A percentile compares a stretch with the other conserved stretches of the same genome.
phyloP scores from a whole-genome alignment of 1,140 invertebrate genomes.

The Cotesia typhae region DNA sequence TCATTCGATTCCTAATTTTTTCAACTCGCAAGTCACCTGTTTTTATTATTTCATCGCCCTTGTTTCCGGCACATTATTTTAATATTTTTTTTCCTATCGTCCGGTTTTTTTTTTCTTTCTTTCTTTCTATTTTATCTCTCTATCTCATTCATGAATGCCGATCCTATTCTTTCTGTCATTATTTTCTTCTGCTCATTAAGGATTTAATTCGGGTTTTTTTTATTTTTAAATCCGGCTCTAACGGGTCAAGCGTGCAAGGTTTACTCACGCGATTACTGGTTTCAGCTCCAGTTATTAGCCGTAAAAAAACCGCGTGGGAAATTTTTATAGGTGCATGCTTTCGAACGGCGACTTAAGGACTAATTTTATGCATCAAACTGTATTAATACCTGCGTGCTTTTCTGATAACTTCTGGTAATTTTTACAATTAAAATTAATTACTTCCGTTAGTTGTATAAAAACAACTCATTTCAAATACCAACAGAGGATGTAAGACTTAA shows the following conservation, averaged over 20 bases:
- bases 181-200: not conserved
- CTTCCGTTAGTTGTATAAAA: too few relatives aligned
- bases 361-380: conserved; percentile 11
- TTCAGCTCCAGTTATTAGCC: not conserved
- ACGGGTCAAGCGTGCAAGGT: not conserved
- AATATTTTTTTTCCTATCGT: not conserved
- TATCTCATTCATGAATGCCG: not conserved
- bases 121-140: not conserved
- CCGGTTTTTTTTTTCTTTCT: not conserved
- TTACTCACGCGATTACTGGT: conserved; percentile 11
- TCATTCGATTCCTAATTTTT: conserved; percentile 3
- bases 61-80: conserved; percentile 1
- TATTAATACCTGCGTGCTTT: not conserved
- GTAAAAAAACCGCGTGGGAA: conserved; percentile 4
- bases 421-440: too few relatives aligned
- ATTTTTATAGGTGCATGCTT: not conserved
- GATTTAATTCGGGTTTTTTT: not conserved
- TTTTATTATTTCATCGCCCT: conserved; percentile 28
- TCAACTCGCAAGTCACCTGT: conserved; percentile 7
- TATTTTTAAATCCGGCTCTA: not conserved
- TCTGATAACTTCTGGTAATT: not conserved
- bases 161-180: not conserved
- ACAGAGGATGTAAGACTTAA: too few relatives aligned
- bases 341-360: not conserved
- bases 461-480: too few relatives aligned